Conservation (phyloP, 1,140 invertebrate species). For the Mercenaria mercenaria region DNA sequence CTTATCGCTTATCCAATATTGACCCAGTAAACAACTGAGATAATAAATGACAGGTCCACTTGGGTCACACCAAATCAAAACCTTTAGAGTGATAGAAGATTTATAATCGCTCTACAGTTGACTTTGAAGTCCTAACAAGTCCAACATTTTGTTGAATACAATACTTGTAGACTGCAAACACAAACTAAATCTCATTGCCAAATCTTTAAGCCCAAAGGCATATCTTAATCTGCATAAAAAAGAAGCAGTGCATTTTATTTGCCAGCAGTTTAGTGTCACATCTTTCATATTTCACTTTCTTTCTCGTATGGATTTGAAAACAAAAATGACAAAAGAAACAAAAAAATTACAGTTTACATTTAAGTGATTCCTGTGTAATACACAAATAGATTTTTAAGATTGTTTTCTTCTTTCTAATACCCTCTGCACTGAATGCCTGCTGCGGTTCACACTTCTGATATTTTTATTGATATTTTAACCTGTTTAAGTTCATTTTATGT, state of each 20-base stretch:
- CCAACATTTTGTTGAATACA: conserved; percentile 42
- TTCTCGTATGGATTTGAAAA: neutral
- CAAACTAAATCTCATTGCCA: conserved; percentile 26
- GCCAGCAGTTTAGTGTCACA: neutral
- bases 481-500: neutral
- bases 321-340: neutral
- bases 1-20: conserved; percentile 55
- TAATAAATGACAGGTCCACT: conserved; percentile 66
- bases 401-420: conserved; percentile 33
- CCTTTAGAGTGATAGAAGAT: conserved; percentile 15
- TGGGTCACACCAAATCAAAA: conserved; percentile 44
- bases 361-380: conserved; percentile 43
- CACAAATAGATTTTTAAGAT: conserved; percentile 5
- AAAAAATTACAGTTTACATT: neutral
- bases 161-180: conserved; percentile 16
- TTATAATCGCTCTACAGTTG: conserved; percentile 73
- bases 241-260: neutral
- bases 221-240: conserved; percentile 23
- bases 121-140: conserved; percentile 62
- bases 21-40: conserved; percentile 63
- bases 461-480: neutral
- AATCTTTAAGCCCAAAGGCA: conserved; percentile 28
- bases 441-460: too few relatives aligned
- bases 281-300: neutral
- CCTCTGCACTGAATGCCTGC: neutral